phyloP scores from a whole-genome alignment of 1,140 invertebrate species.

The Drosophila grimshawi region DNA sequence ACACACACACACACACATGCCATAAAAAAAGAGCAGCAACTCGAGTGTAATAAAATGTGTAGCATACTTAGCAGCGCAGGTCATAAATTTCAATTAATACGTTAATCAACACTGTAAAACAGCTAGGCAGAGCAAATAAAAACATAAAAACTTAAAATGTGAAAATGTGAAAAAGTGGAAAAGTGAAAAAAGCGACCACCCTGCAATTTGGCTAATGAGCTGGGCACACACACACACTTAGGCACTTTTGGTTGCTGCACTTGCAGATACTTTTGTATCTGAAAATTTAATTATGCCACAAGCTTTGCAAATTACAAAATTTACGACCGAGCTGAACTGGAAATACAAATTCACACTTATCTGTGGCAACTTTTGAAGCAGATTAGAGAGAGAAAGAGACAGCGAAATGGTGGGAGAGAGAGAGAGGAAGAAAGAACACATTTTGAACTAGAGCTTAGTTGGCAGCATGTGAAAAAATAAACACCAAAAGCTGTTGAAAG shows the following conservation, averaged over 20 bases:
- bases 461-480: slow-evolving; percentile 22
- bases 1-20: neutral
- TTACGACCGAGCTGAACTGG: slow-evolving; percentile 21
- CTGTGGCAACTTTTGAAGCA: slow-evolving; percentile 2
- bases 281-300: slow-evolving; percentile 35
- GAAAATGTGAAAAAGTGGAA: neutral
- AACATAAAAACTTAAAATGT: neutral
- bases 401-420: neutral
- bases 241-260: neutral
- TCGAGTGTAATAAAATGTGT: slow-evolving; percentile 47
- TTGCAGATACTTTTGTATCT: slow-evolving; percentile 24
- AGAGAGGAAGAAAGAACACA: neutral
- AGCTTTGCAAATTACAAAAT: slow-evolving; percentile 39
- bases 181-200: neutral
- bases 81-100: slow-evolving; percentile 79
- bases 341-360: slow-evolving; percentile 35
- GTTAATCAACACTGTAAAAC: slow-evolving; percentile 51
- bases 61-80: slow-evolving; percentile 58
- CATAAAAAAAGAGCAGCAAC: too few species aligned
- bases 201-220: slow-evolving; percentile 14
- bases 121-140: neutral
- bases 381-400: slow-evolving; percentile 15
- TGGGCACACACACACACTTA: neutral
- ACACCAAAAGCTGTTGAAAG: slow-evolving; percentile 40
- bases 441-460: slow-evolving; percentile 21